Evolutionary conservation across 2,113 vertebrate species (phyloP).

Genomic region (Bungarus multicinctus): DNA sequence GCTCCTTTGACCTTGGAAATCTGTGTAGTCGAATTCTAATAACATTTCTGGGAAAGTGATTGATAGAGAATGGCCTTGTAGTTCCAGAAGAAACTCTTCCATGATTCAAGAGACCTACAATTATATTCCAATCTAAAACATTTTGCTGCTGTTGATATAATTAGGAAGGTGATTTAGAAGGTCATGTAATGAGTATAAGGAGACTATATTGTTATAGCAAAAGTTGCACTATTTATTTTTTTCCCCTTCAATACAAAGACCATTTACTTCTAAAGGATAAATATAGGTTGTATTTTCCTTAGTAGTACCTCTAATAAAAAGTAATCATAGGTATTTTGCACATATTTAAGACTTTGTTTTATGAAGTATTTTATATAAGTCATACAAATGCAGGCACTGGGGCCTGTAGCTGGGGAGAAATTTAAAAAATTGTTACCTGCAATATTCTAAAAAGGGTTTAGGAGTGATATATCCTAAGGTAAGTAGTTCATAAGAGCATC

Average conservation of each 20-base stretch:
- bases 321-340: not conserved
- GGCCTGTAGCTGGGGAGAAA: conserved; percentile 32
- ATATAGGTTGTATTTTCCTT: not conserved
- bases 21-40: not conserved
- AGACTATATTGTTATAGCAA: not conserved
- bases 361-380: not conserved
- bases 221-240: not conserved
- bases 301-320: not conserved
- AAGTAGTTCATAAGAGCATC: conserved; percentile 43
- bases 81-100: not conserved
- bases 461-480: conserved; percentile 37
- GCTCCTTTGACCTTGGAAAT: not conserved
- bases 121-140: not conserved
- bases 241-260: too few relatives aligned
- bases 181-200: not conserved
- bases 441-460: conserved; percentile 19
- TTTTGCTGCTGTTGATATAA: not conserved
- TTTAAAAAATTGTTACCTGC: conserved; percentile 40
- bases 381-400: conserved; percentile 22
- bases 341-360: not conserved
- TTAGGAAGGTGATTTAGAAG: not conserved
- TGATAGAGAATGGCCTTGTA: not conserved
- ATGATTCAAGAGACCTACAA: not conserved
- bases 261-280: not conserved
- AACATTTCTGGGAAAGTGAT: not conserved